Evolutionary conservation across 1,140 invertebrate species (phyloP).

Genomic region (Teleopsis dalmanni): DNA sequence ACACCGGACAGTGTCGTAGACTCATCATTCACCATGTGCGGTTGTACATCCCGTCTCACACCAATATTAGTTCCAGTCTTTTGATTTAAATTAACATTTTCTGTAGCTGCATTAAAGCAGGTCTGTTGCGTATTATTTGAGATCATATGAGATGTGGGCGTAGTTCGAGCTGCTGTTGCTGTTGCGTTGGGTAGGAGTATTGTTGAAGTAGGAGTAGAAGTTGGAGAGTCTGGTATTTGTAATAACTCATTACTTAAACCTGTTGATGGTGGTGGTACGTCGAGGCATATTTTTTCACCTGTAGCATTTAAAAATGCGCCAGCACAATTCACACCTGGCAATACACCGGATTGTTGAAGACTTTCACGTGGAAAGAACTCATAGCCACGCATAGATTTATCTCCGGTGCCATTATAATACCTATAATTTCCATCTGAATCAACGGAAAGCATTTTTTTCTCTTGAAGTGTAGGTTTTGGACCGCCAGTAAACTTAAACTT

Average conservation of each 20-base stretch:
- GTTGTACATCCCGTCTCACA: too few species aligned
- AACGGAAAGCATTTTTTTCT: constrained; percentile 84
- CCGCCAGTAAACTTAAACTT: constrained; percentile 90
- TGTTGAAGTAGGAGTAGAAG: constrained; percentile 31
- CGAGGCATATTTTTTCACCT: constrained; percentile 48
- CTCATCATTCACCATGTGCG: too few species aligned
- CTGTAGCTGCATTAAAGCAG: background rate
- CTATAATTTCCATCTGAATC: constrained; percentile 78
- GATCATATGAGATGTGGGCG: background rate
- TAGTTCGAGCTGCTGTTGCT: background rate
- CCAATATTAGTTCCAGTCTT: too few species aligned
- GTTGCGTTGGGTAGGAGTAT: constrained; percentile 19
- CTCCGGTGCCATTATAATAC: constrained; percentile 72
- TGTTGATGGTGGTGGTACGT: constrained; percentile 42
- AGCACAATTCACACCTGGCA: constrained; percentile 36
- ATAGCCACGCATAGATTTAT: constrained; percentile 67
- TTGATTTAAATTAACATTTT: background rate
- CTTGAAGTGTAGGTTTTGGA: constrained; percentile 74
- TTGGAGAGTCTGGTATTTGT: constrained; percentile 42
- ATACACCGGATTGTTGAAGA: constrained; percentile 49
- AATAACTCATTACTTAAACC: constrained; percentile 44
- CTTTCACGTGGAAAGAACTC: constrained; percentile 67
- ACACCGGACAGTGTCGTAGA: background rate
- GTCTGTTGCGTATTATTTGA: constrained; percentile 5
- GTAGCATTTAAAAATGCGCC: constrained; percentile 49